Base-by-base conservation (phyloP, 2,797 vertebrate genomes). In the Sebastes kiyomatsui region DNA sequence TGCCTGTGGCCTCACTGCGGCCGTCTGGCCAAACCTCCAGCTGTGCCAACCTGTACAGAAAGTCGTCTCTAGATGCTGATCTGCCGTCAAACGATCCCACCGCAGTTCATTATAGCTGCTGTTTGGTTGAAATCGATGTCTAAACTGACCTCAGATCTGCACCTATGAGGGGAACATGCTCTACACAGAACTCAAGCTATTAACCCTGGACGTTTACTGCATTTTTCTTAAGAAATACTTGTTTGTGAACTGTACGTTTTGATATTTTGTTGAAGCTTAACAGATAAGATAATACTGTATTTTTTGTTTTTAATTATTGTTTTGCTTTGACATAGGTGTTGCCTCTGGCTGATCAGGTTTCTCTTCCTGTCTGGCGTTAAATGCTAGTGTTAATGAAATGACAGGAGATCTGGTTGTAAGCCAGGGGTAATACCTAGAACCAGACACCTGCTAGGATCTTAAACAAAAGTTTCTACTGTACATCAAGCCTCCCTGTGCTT, bases 41-140 rank as follows among this genome's bases (percentile, higher is more conserved):
- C 92, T 93, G 91, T 94, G 93, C 93, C 94, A 89, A 88, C 73
- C 86, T 91, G 92, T 92, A 86, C 83, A 91, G 88, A 88, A 80
- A 86, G 75, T 79, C 61, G n/a, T 73, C 82, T 86, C 81, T 87
- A 87, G 86, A 75, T 89, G 87, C 86, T 13, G 87, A 91, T 92
- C 90, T 88, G 88, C 73, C n/a, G 85, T 92, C 88, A 70, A 69
- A 54, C 25, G 67, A 64, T 84, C 60, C 79, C 65, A 28, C 81
- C 49, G 85, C 67, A 33, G 80, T 42, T 80, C 25, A 20, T 16
- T 61, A 49, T 18, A 46, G 79, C 81, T 71, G 78, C 69, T 22
- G 52, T 33, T 52, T 33, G 75, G 81, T 72, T 71, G 61, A 62
- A 78, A 70, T 64, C 49, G 35, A 80, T 68, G 80, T 90, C 86